These are phyloP conservation scores for Octomys mimax DNA, from an alignment of 2,797 vertebrate species.

Conservation along the genomic window DNA sequence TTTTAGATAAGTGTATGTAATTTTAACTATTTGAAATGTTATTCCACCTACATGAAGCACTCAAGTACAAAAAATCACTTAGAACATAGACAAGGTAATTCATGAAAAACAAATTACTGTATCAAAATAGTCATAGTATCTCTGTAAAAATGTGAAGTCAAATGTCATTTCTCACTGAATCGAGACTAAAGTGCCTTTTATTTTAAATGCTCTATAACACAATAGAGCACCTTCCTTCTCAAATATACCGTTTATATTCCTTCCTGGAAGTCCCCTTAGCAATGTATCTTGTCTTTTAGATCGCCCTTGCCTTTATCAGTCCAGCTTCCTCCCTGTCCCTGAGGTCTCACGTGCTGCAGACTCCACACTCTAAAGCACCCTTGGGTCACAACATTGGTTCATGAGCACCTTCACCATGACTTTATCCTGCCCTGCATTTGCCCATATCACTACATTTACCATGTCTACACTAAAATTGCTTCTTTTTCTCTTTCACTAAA, in stretches of 20 bases:
- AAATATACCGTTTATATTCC: constrained; percentile 14
- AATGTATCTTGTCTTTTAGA: background rate
- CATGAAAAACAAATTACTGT: constrained; percentile 77
- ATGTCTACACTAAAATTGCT: background rate
- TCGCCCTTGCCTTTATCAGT: background rate
- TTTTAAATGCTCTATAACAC: constrained; percentile 31
- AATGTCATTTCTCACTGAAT: constrained; percentile 63
- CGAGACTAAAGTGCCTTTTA: constrained; percentile 55
- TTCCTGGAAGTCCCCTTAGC: background rate
- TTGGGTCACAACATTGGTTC: background rate
- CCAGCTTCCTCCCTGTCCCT: background rate
- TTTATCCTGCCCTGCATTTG: background rate
- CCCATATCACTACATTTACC: background rate
- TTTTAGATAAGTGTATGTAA: constrained; percentile 80
- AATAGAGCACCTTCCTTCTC: background rate
- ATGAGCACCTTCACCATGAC: background rate
- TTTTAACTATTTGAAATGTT: constrained; percentile 84
- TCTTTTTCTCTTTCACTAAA: constrained; percentile 23
- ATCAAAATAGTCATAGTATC: constrained; percentile 78
- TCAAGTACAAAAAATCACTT: constrained; percentile 76
- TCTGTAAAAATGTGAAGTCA: constrained; percentile 73
- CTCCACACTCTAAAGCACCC: background rate
- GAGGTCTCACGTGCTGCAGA: background rate
- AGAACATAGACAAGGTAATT: constrained; percentile 80
- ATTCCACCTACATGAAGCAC: constrained; percentile 79